Base-by-base conservation (phyloP, 1,140 invertebrate genomes). In the Tetragnatha versicolor region DNA sequence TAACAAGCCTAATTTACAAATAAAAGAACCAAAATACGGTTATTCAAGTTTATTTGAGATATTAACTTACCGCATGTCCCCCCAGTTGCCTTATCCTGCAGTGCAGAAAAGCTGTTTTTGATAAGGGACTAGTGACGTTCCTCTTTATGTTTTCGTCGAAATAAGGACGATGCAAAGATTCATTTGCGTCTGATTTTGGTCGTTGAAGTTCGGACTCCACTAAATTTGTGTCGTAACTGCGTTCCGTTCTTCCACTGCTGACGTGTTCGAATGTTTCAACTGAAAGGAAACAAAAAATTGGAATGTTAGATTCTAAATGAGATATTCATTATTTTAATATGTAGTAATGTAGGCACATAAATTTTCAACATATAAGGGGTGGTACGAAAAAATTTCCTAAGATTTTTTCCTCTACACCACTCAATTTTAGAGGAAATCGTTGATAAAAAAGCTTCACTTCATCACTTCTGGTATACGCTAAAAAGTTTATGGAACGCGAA, bases 101-200 rank as follows among this genome's bases (percentile, higher is more conserved):
- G 85, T 94, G 92, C 14, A 95, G 88, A 84, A 93, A 91, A 22
- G 93, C 93, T 39, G 92, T 92, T 86, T 94, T 93, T 14, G 93
- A 93, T 66, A 94, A 92, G 58, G 93, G 94, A 63, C 92, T 92
- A 76, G 93, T 93, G 77, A 93, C 90, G 83, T 95, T 93, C 60
- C 91, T 89, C 82, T 90, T 90, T 47, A 93, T 94, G 80, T 91
- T 91, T 87, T 94, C 94, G 87, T 95, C 93, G 86, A 95, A 95
- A 87, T 93, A 94, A 27, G 94, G 94, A 85, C 93, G 92, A 75
- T 91, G 91, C 83, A 93, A 92, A 3, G 92, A 90, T 82, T 91
- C 90, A 79, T 91, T 89, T 89, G 89, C 91, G 80, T 89, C 90
- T 2, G 70, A 53, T n/a, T 72, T 70, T n/a, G 17, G 12, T 35